Base-by-base conservation (phyloP, 2,113 vertebrate species). In the Egretta garzetta region DNA sequence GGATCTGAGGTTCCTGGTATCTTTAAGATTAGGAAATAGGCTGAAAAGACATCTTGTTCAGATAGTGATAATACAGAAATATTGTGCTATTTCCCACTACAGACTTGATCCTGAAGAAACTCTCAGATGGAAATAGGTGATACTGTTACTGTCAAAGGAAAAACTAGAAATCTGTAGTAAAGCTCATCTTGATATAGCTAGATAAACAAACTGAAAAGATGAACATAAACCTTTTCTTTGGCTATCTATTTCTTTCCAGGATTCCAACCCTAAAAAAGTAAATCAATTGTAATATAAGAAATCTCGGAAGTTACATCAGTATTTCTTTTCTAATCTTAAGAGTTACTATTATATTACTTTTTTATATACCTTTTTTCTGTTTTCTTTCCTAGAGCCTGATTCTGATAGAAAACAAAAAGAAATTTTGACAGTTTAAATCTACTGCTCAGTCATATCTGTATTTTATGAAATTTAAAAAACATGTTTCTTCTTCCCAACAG, bases 11-110 rank as follows among this genome's bases (percentile, higher is more conserved):
- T 80, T 86, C 41, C 71, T 68, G 50, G 43, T 94, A 86, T 86
- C 77, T 96, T 93, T 92, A 96, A 92, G 94, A 94, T 96, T 89
- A 96, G 71, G 52, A 92, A 96, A 84, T 20, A 82, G 47, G 56
- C 66, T 96, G 71, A 93, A 96, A 96, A 94, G 66, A 62, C 73
- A 83, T 83, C 85, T 96, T 93, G 80, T 96, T 95, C 85, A 74
- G 75, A 90, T 50, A 80, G 47, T 28, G 52, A 90, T 93, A 71
- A 59, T 43, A 84, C 32, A 91, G 50, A 95, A 76, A 73, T 79
- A 56, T 16, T 19, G 1, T 93, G 55, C n/a, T 96, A 56, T 83
- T 75, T 80, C 55, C 63, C 6, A 35, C 37, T 76, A 58, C 73
- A 55, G 41, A 71, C 30, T 67, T 82, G 52, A 88, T 93, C 70